A percentile compares a stretch with the other conserved stretches of the same genome.
Conservation (phyloP, 2,113 vertebrate species). For the Mus musculus region GRCm39 chrX:128306501-128307000, state of each 20-base stretch:
- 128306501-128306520: neutral
- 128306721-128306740: no score
- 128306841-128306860: neutral
- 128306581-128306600: neutral
- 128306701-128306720: no score
- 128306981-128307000: neutral
- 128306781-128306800: no score
- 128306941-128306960: neutral
- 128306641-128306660: neutral
- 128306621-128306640: slow-evolving; percentile 18
- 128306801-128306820: no score
- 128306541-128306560: neutral
- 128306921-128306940: neutral
- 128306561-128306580: neutral
- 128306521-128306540: neutral
- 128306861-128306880: neutral
- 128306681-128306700: no score
- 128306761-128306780: no score
- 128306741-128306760: no score
- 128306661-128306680: neutral
- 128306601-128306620: slow-evolving; percentile 46
- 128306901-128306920: neutral
- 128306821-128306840: neutral
- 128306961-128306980: neutral
- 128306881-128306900: neutral